Conservation (phyloP, 1,140 invertebrate genomes). For the Pseudomyrmex flavicornis region DNA sequence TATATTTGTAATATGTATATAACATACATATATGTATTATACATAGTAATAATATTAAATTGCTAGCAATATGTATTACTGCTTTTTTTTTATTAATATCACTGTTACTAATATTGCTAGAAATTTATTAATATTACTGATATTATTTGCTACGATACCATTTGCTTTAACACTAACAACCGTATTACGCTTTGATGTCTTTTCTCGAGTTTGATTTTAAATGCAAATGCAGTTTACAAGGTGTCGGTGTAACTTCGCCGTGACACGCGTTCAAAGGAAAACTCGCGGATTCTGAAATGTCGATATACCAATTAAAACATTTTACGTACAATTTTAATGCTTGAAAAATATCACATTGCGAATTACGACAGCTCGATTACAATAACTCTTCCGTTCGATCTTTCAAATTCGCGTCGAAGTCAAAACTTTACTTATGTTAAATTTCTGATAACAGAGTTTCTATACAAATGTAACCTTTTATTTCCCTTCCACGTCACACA, state of each 20-base stretch:
- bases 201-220: neutral
- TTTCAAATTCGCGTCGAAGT: neutral
- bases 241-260: neutral
- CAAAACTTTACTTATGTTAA: neutral
- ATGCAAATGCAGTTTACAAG: neutral
- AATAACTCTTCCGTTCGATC: neutral
- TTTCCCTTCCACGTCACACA: neutral
- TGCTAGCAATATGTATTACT: too few species aligned
- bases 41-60: too few species aligned
- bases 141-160: neutral
- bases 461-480: neutral
- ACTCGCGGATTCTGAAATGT: neutral
- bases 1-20: too few species aligned
- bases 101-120: neutral
- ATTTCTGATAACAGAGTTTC: neutral
- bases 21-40: too few species aligned
- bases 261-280: slow-evolving; percentile 6
- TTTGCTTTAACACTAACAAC: neutral
- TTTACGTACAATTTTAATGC: neutral
- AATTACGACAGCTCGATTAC: neutral
- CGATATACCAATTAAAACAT: slow-evolving; percentile 6
- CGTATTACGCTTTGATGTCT: slow-evolving; percentile 23
- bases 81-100: too few species aligned
- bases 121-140: neutral
- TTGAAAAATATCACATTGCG: slow-evolving; percentile 20